Evolutionary conservation across 2,888 invertebrate genomes (phyloP).

Genomic region (Mylabris sibirica): DNA sequence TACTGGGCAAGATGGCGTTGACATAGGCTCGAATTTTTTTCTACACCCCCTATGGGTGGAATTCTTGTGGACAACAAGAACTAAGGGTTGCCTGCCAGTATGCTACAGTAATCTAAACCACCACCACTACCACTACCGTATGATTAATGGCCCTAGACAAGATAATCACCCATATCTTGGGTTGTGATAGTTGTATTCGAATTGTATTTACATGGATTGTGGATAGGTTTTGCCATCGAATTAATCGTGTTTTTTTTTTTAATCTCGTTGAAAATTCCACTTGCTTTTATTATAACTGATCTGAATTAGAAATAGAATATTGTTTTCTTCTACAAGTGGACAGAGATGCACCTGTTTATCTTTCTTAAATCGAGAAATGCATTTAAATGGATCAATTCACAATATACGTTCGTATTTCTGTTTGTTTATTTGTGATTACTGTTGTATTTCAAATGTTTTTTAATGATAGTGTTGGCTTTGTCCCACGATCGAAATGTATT

Average conservation of each 20-base stretch:
- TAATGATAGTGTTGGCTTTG: conserved; percentile 1
- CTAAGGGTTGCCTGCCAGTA: conserved; percentile 27
- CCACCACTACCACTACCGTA: conserved; percentile 24
- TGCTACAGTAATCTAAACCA: conserved; percentile 38
- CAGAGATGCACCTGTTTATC: conserved; percentile 12
- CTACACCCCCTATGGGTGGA: conserved; percentile 22
- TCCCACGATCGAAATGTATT: conserved; percentile 12
- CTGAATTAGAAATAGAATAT: conserved; percentile 2
- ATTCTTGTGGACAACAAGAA: conserved; percentile 41
- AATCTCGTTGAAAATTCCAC: no score
- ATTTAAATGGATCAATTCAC: conserved; percentile 14
- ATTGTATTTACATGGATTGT: conserved; percentile 35
- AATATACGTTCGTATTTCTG: background rate
- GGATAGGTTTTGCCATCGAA: conserved; percentile 28
- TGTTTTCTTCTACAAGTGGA: background rate
- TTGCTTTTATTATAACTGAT: background rate
- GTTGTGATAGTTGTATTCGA: conserved; percentile 42
- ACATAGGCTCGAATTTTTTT: conserved; percentile 44
- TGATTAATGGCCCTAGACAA: conserved; percentile 47
- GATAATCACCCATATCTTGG: conserved; percentile 49
- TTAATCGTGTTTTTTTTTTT: no score
- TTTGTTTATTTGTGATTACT: background rate
- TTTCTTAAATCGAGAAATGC: conserved; percentile 14
- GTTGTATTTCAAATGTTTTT: background rate
- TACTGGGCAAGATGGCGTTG: conserved; percentile 46